Base-by-base conservation (phyloP, 1,140 invertebrate genomes). In the Diprion similis region DNA sequence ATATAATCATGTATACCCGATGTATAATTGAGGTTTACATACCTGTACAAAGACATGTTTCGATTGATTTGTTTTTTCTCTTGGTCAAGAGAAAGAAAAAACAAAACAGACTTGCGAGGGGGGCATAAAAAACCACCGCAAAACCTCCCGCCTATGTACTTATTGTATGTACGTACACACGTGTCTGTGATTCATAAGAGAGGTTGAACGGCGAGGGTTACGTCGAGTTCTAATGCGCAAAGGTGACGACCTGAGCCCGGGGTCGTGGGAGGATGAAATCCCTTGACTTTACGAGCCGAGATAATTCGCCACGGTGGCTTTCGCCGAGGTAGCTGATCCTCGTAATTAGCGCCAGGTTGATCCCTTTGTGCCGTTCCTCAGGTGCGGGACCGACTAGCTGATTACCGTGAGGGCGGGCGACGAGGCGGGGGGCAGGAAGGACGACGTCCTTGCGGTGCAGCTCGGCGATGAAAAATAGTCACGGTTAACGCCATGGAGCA, bases 301-400 rank as follows among this genome's bases (percentile, higher is more conserved):
- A 19, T 11, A 37, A 78, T 78, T 78, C 73, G 77, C 74, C 66
- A 78, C 77, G 76, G 73, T 66, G 71, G 72, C 70, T 51, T 37
- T 59, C 46, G 19, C 64, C 45, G 68, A 4, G 45, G 67, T 67
- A 66, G 72, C 73, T 70, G 51, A 59, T 59, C 51, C 51, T 66
- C 71, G 77, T 77, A 78, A 78, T 78, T 78, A 78, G 77, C 77
- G 75, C 75, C 75, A 78, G 73, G 76, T 75, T 71, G 77, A 75
- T 75, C 68, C 51, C 70, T 78, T 77, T 75, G 77, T 78, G 66
- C 66, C 73, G 71, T 70, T 59, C 67, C 47, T 73, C 73, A 71
- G 64, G 67, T 64, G 68, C 71, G 67, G 70, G 72, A 74, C 73
- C 72, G 71, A 37, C 24, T 37, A 74, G 75, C 73, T 76, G 75